These are phyloP conservation scores for Urocolius indicus DNA, from an alignment of 2,113 vertebrate species.

Conservation along the genomic window DNA sequence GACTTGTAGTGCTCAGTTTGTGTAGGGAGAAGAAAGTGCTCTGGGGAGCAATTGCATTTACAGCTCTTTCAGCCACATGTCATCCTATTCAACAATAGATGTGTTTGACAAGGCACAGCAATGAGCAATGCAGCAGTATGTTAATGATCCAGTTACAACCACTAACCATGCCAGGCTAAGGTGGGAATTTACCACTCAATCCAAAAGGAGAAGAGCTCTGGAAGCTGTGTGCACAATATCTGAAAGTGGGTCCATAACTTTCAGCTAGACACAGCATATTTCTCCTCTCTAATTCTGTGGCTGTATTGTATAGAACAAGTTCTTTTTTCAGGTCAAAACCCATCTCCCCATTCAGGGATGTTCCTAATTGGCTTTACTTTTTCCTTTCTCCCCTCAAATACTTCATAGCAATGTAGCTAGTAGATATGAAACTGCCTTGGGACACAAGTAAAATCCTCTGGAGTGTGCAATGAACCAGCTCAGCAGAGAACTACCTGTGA, in stretches of 20 bases:
- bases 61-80: background rate
- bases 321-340: background rate
- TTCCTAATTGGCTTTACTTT: background rate
- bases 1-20: background rate
- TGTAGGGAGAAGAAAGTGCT: background rate
- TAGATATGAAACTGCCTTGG: background rate
- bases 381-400: background rate
- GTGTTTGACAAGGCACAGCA: background rate
- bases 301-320: background rate
- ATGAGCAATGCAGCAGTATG: constrained; percentile 11
- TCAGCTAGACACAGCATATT: background rate
- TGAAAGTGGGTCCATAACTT: background rate
- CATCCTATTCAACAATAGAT: too few relatives aligned
- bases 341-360: background rate
- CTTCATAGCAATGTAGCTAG: background rate
- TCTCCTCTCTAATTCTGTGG: background rate
- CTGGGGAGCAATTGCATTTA: background rate
- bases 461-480: background rate
- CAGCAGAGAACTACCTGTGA: background rate
- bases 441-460: background rate
- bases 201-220: background rate
- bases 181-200: background rate
- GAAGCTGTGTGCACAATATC: background rate
- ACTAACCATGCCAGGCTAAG: background rate
- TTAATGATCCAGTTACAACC: background rate